Conservation (phyloP, 2,888 invertebrate species). For the Melinopterus prodromus region DNA sequence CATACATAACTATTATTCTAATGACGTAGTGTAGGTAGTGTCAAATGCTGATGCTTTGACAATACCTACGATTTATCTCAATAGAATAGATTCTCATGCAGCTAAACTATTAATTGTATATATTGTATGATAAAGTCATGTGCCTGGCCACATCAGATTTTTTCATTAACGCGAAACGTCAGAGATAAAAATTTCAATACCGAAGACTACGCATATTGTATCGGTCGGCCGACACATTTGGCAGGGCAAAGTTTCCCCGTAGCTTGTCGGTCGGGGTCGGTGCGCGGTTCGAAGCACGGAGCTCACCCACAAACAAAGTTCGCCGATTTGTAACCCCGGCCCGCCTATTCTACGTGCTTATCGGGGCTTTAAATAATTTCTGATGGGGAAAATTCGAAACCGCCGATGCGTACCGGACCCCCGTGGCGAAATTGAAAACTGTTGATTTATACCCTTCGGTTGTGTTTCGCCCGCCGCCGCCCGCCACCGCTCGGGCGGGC, state of each 20-base stretch:
- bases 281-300: no score
- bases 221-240: not conserved
- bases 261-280: not conserved
- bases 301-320: slow-evolving; percentile 11
- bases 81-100: no score
- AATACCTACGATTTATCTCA: no score
- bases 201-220: slow-evolving; percentile 16
- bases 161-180: not conserved
- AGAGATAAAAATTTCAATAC: slow-evolving; percentile 11
- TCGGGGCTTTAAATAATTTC: slow-evolving; percentile 26
- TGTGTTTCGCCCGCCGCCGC: not conserved
- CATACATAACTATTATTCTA: no score
- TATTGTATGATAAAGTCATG: no score
- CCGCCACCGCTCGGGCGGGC: not conserved
- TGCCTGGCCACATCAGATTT: no score
- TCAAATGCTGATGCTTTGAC: no score
- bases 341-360: slow-evolving; percentile 19
- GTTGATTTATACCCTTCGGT: slow-evolving; percentile 22
- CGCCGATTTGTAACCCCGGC: slow-evolving; percentile 13
- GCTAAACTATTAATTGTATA: no score
- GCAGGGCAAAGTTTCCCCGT: slow-evolving; percentile 9
- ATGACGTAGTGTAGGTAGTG: no score
- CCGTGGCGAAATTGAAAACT: slow-evolving; percentile 24
- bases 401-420: slow-evolving; percentile 14
- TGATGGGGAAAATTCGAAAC: slow-evolving; percentile 23